A percentile compares a stretch with the other conserved stretches of the same genome.
These are phyloP conservation scores for Cettia cetti DNA, from an alignment of 2,113 vertebrate genomes.

Conservation along the genomic window DNA sequence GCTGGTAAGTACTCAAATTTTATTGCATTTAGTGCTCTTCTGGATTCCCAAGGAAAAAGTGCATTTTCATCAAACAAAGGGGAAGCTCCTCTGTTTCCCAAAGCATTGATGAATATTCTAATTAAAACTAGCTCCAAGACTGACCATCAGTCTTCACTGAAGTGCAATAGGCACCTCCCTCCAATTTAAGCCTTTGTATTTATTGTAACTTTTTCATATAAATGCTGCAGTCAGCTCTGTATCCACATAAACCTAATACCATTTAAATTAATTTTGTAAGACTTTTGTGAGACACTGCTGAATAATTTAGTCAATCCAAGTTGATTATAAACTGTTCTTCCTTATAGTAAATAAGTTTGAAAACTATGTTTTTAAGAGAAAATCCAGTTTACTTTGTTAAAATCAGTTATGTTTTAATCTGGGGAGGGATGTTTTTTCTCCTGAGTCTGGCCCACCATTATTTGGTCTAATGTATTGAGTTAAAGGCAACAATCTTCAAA, in stretches of 20 bases:
- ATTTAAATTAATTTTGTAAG: conserved; percentile 24
- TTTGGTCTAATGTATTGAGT: background rate
- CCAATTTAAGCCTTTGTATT: background rate
- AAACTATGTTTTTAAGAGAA: background rate
- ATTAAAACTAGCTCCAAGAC: background rate
- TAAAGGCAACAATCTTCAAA: background rate
- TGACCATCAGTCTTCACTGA: background rate
- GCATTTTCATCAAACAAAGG: background rate
- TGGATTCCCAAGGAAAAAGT: background rate
- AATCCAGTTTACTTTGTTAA: background rate
- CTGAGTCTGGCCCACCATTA: background rate
- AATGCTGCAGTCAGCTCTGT: background rate
- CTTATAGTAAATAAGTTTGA: background rate
- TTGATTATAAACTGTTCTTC: background rate
- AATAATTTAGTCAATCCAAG: conserved; percentile 11
- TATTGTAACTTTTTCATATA: conserved; percentile 1
- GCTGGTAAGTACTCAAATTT: background rate
- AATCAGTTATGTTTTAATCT: background rate
- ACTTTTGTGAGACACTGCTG: background rate
- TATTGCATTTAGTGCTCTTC: background rate
- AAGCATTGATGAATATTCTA: background rate
- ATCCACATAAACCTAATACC: background rate
- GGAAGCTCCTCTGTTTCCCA: background rate
- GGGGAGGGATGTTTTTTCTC: background rate
- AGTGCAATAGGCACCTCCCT: background rate